Base-by-base conservation (phyloP, 2,113 vertebrate genomes). In the Stictonetta naevosa region DNA sequence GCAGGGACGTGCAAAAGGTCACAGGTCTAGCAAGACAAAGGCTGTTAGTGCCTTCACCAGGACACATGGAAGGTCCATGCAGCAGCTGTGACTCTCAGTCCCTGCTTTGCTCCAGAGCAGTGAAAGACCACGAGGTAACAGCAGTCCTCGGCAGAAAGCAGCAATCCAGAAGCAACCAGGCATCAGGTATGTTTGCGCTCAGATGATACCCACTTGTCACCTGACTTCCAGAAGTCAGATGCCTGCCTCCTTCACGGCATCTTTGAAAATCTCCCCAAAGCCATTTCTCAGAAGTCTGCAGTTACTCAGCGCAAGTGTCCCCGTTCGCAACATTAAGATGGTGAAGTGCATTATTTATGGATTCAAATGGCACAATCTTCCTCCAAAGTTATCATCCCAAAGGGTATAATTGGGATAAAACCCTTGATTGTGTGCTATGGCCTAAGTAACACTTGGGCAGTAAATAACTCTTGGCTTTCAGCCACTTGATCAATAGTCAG, bases 261-360 rank as follows among this genome's bases (percentile, higher is more conserved):
- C 86, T 88, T 8, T 71, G 52, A 81, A 86, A 76, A 59, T 29
- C 60, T 83, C 73, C n/a, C n/a, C 60, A 38, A 63, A 81, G 69
- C 36, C 75, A 68, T 95, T 93, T 97, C 91, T 95, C 83, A 84
- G 91, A 92, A 97, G 66, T 33, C 56, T 88, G 68, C 80, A 88
- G 55, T 63, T 55, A 46, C 25, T 82, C 36, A 71, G 52, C 0
- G 0, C 64, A 36, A 66, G 48, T 50, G 26, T 86, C n/a, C 46
- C 31, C 17, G n/a, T 88, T 90, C n/a, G 13, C 73, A 52, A 71
- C 0, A 2, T 52, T 83, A 26, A 82, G 83, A 86, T 13, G 46
- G 25, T 67, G 69, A 86, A 78, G 60, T 95, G 52, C 91, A 97
- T 95, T 95, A 93, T 93, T 95, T 92, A 95, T 97, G 86, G 73